Evolutionary conservation across 2,888 invertebrate genomes (phyloP).

Genomic region (Dolomedes plantarius): DNA sequence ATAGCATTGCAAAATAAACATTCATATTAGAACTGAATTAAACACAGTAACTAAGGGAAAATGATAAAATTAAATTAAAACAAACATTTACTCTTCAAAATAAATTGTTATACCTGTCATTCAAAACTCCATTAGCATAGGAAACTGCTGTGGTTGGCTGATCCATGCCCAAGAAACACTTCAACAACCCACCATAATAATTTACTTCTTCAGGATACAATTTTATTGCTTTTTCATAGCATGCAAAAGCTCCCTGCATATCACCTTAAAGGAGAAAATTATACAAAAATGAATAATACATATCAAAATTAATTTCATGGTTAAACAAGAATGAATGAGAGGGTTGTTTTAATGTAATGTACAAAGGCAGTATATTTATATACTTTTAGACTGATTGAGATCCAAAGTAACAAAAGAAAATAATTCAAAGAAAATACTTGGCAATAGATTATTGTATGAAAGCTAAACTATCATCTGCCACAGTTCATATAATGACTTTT

Average conservation of each 20-base stretch:
- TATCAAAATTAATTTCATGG: too few species aligned
- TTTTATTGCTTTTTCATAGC: constrained; percentile 89
- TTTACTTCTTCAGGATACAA: constrained; percentile 77
- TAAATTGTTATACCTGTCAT: constrained; percentile 29
- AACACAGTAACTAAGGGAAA: not conserved
- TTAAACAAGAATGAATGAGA: too few species aligned
- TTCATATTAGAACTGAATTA: not conserved
- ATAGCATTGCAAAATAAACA: not conserved
- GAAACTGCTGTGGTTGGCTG: constrained; percentile 79
- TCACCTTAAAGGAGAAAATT: constrained; percentile 74
- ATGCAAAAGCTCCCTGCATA: constrained; percentile 86
- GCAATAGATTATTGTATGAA: too few species aligned
- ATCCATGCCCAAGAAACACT: constrained; percentile 90
- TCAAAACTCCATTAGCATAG: constrained; percentile 70
- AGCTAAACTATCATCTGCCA: too few species aligned
- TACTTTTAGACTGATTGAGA: too few species aligned
- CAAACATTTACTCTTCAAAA: not conserved
- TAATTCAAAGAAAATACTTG: too few species aligned
- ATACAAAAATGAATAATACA: too few species aligned
- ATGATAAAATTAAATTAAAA: not conserved
- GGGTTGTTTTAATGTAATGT: too few species aligned
- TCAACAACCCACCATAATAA: constrained; percentile 84
- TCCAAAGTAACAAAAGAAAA: too few species aligned
- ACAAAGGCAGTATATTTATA: too few species aligned
- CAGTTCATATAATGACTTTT: too few species aligned